Evolutionary conservation across 2,113 vertebrate genomes (phyloP).

Genomic region (Emberiza fucata): DNA sequence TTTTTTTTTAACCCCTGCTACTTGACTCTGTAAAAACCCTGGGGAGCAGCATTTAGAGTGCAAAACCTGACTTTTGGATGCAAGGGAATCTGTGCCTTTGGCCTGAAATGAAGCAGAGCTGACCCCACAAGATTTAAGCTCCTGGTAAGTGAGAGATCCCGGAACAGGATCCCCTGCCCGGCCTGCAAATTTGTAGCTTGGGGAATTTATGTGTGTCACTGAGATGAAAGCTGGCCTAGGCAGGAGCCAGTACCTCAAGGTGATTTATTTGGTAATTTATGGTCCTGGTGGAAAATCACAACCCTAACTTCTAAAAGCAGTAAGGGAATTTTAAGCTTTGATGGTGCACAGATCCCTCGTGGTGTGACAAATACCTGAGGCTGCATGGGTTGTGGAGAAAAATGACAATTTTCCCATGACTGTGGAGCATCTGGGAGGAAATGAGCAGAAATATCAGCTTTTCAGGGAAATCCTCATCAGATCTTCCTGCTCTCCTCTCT

Average conservation of each 20-base stretch:
- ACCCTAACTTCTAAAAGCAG: not conserved
- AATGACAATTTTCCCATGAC: accelerated
- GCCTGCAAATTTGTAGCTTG: not conserved
- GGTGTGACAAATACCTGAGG: not conserved
- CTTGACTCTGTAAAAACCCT: not conserved
- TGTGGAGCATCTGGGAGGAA: not conserved
- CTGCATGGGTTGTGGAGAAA: not conserved
- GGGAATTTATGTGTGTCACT: not conserved
- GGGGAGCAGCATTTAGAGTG: not conserved
- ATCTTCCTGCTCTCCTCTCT: not conserved
- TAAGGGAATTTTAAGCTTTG: not conserved
- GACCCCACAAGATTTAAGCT: not conserved
- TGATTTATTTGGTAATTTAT: not conserved
- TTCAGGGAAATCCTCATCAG: not conserved
- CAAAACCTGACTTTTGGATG: not conserved
- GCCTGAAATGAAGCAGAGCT: not conserved
- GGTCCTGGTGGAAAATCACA: not conserved
- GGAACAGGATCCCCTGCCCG: no score
- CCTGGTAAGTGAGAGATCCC: not conserved
- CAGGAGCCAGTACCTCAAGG: not conserved
- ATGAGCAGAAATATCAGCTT: not conserved
- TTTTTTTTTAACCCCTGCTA: not conserved
- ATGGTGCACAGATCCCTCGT: not conserved
- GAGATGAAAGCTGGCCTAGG: not conserved
- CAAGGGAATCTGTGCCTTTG: not conserved